Evolutionary conservation across 2,797 vertebrate genomes (phyloP).

Genomic region (Danio aesculapii): DNA sequence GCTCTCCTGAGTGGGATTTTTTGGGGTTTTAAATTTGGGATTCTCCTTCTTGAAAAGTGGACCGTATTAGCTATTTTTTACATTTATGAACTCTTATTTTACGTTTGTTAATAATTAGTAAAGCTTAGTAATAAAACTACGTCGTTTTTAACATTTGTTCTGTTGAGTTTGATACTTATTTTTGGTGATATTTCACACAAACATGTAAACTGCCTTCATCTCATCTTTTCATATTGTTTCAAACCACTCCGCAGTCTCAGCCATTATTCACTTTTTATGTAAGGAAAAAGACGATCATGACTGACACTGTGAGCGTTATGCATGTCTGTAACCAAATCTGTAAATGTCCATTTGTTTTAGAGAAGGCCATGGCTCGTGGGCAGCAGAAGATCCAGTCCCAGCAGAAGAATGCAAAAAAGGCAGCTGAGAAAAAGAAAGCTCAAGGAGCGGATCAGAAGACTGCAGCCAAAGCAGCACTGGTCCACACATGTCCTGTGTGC

Average conservation of each 20-base stretch:
- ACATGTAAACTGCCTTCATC: background rate
- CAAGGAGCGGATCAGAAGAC: conserved; percentile 84
- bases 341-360: conserved; percentile 11
- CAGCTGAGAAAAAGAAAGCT: conserved; percentile 85
- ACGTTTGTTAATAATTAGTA: too few relatives aligned
- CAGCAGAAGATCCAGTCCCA: conserved; percentile 89
- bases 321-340: background rate
- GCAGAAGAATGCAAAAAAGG: conserved; percentile 87
- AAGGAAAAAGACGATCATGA: background rate
- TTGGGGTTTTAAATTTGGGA: background rate
- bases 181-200: background rate
- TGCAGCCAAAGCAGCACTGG: conserved; percentile 83
- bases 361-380: conserved; percentile 83
- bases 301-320: background rate
- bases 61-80: background rate
- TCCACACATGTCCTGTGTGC: conserved; percentile 85
- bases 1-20: background rate
- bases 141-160: too few relatives aligned
- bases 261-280: background rate
- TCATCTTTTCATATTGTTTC: background rate
- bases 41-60: background rate
- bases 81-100: background rate
- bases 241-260: background rate
- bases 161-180: background rate
- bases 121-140: too few relatives aligned